Evolutionary conservation across 2,113 vertebrate genomes (phyloP).

Genomic region (Tupaia chinensis): DNA sequence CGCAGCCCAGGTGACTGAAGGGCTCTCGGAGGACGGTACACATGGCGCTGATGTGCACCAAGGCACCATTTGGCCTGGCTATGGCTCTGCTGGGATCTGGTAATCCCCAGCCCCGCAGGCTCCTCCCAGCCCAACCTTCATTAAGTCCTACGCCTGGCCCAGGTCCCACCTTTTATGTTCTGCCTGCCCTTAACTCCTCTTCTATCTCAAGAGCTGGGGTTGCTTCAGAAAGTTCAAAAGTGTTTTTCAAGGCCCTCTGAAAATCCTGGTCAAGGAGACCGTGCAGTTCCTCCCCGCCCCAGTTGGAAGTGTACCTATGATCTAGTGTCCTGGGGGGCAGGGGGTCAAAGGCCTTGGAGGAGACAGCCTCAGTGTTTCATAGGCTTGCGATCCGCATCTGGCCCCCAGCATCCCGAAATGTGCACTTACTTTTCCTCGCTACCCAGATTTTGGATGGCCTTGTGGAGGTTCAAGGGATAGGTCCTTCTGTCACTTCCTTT

Average conservation of each 20-base stretch:
- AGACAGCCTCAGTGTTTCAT: neutral
- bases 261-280: neutral
- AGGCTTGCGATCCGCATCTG: conserved; percentile 22
- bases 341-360: neutral
- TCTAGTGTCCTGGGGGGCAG: neutral
- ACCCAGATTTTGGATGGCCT: conserved; percentile 41
- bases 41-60: neutral
- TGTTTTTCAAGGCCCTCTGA: neutral
- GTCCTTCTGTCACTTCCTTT: conserved; percentile 63
- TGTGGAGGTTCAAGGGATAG: conserved; percentile 43
- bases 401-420: conserved; percentile 39
- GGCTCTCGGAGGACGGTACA: neutral
- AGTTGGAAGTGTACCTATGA: neutral
- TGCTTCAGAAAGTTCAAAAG: neutral
- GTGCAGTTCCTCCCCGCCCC: neutral
- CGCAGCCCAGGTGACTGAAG: neutral
- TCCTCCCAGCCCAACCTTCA: neutral
- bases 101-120: neutral
- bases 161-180: neutral
- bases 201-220: conserved; percentile 1
- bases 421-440: conserved; percentile 30
- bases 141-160: neutral
- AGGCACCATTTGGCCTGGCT: neutral
- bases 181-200: neutral
- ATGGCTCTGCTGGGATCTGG: neutral